phyloP scores from a whole-genome alignment of 2,888 invertebrate species.

The Eupithecia centaureata region DNA sequence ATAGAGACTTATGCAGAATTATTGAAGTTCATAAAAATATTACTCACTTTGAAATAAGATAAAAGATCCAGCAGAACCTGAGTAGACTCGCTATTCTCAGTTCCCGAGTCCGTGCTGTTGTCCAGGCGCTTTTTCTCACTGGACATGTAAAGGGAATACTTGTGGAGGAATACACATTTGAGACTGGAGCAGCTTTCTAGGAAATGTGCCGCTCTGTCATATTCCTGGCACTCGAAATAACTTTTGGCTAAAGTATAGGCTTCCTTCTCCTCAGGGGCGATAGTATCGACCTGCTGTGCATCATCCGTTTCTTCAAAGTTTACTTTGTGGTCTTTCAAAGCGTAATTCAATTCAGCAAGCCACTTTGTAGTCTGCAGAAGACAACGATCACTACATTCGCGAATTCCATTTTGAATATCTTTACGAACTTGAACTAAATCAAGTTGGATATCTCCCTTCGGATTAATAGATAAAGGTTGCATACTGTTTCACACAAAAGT shows the following conservation, averaged over 20 bases:
- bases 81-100: constrained; percentile 72
- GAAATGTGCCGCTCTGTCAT: constrained; percentile 93
- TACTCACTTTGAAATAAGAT: constrained; percentile 73
- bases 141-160: constrained; percentile 94
- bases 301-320: constrained; percentile 76
- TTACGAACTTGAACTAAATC: constrained; percentile 74
- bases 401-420: constrained; percentile 72
- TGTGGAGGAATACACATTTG: constrained; percentile 91
- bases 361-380: constrained; percentile 93
- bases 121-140: constrained; percentile 95
- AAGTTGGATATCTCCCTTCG: constrained; percentile 72
- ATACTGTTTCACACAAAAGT: constrained; percentile 34
- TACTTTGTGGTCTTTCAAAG: constrained; percentile 87
- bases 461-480: constrained; percentile 65
- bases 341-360: constrained; percentile 93
- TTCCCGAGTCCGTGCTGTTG: constrained; percentile 80
- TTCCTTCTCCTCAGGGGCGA: constrained; percentile 86
- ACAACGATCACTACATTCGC: constrained; percentile 91
- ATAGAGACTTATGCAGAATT: background rate
- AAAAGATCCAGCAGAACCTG: constrained; percentile 75
- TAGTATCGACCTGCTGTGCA: constrained; percentile 66
- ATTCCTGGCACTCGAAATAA: constrained; percentile 96
- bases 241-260: constrained; percentile 91
- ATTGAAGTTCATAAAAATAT: background rate
- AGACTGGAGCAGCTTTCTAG: constrained; percentile 87